A percentile compares a stretch with the other conserved stretches of the same genome.
These are phyloP conservation scores for Porites lobata DNA, from an alignment of 92 coral and sea anemone genomes.

Conservation along the genomic window DNA sequence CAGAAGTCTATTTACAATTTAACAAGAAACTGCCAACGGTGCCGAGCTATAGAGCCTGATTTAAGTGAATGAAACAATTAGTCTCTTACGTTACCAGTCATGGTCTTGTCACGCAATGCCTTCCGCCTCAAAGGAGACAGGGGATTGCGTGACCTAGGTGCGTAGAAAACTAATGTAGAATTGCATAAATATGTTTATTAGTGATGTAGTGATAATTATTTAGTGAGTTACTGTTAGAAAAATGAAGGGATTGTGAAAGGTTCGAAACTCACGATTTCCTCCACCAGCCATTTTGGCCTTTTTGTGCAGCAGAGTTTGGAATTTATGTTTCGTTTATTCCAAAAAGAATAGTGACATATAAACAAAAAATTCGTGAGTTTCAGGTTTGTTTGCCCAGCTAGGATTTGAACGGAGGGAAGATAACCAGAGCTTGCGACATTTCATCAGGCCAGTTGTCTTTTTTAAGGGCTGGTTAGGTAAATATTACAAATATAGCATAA, in stretches of 20 bases:
- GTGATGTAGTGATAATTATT: conserved; percentile 24
- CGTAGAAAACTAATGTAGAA: conserved; percentile 1
- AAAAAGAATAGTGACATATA: no score
- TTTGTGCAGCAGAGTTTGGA: neutral
- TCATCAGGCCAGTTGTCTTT: neutral
- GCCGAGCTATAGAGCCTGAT: conserved; percentile 53
- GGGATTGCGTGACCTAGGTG: neutral
- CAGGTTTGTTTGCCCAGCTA: neutral
- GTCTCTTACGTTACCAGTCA: neutral
- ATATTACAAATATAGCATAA: conserved; percentile 30
- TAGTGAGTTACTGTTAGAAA: conserved; percentile 37
- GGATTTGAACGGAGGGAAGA: neutral
- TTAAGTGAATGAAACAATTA: neutral
- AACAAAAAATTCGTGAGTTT: conserved; percentile 15
- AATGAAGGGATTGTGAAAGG: neutral
- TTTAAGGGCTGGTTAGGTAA: conserved; percentile 2
- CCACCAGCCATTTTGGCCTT: neutral
- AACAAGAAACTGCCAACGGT: conserved; percentile 37
- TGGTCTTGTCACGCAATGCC: neutral
- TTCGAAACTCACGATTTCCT: conserved; percentile 11
- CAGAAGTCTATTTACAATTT: conserved; percentile 56
- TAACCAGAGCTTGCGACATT: neutral
- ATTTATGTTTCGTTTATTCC: neutral
- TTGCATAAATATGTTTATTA: conserved; percentile 21
- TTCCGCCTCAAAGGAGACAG: neutral